Conservation (phyloP, 1,140 invertebrate genomes). For the Sweltsa coloradensis region DNA sequence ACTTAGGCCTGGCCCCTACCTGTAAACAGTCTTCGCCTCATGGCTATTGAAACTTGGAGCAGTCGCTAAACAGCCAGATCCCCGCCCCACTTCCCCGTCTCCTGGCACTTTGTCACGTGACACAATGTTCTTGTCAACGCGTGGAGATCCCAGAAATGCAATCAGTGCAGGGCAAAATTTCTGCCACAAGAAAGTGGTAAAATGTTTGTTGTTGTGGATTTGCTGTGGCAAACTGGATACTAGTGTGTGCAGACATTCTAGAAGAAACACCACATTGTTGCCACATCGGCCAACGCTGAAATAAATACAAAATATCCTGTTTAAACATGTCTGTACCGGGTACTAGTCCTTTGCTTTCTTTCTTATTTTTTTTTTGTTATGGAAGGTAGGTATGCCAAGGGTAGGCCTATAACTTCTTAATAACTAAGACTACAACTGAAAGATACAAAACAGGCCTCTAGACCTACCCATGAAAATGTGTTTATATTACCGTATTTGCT, state of each 20-base stretch:
- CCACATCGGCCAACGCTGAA: slow-evolving; percentile 8
- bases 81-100: slow-evolving; percentile 39
- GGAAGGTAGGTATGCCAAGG: too few species aligned
- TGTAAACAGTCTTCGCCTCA: slow-evolving; percentile 76
- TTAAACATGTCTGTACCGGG: too few species aligned
- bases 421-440: too few species aligned
- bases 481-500: too few species aligned
- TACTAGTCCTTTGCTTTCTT: too few species aligned
- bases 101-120: slow-evolving; percentile 43
- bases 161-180: slow-evolving; percentile 81
- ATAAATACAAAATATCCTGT: too few species aligned
- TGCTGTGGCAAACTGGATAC: slow-evolving; percentile 68
- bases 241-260: slow-evolving; percentile 77
- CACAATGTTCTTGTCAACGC: slow-evolving; percentile 57
- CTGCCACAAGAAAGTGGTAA: slow-evolving; percentile 81
- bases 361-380: too few species aligned
- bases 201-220: slow-evolving; percentile 68
- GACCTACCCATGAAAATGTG: too few species aligned
- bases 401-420: too few species aligned
- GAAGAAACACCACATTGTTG: slow-evolving; percentile 56
- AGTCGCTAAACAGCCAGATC: slow-evolving; percentile 54
- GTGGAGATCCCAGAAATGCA: slow-evolving; percentile 68
- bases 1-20: too few species aligned
- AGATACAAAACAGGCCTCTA: too few species aligned
- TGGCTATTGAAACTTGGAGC: slow-evolving; percentile 61